A percentile compares a stretch with the other conserved stretches of the same genome.
phyloP scores from a whole-genome alignment of 2,113 vertebrate genomes.

The Tachuris rubrigastra region DNA sequence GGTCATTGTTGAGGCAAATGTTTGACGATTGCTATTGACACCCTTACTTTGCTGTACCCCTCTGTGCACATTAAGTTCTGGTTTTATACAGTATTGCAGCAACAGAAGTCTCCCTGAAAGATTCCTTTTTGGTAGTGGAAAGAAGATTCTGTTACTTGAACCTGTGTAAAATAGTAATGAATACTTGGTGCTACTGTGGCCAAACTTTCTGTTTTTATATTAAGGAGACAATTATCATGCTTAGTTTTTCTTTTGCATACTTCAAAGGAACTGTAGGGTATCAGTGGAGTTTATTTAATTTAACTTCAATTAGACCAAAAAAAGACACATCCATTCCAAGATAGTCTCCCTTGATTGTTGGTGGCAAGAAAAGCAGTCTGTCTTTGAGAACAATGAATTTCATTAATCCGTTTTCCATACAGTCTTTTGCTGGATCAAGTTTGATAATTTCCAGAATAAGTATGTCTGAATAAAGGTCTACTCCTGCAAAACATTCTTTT shows the following conservation, averaged over 20 bases:
- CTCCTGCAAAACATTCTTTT: not conserved
- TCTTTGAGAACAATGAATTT: not conserved
- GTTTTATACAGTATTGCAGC: not conserved
- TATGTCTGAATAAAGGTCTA: not conserved
- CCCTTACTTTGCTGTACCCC: not conserved
- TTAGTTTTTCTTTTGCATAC: not conserved
- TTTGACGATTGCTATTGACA: not conserved
- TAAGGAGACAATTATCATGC: not conserved
- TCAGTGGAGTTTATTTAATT: not conserved
- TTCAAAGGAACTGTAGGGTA: not conserved
- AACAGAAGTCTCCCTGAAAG: not conserved
- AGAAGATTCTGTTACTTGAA: not conserved
- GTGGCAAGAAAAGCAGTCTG: not conserved
- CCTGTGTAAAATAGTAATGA: not conserved
- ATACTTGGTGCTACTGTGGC: not conserved
- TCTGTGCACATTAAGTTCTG: not conserved
- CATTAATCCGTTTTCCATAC: not conserved
- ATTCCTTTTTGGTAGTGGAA: not conserved
- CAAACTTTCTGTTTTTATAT: not conserved
- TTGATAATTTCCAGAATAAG: not conserved
- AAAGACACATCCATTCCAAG: not conserved
- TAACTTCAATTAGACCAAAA: not conserved
- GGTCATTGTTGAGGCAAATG: rapidly evolving
- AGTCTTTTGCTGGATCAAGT: not conserved
- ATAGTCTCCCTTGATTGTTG: not conserved